phyloP scores from a whole-genome alignment of 2,888 invertebrate species.

The Agrilus biguttatus region DNA sequence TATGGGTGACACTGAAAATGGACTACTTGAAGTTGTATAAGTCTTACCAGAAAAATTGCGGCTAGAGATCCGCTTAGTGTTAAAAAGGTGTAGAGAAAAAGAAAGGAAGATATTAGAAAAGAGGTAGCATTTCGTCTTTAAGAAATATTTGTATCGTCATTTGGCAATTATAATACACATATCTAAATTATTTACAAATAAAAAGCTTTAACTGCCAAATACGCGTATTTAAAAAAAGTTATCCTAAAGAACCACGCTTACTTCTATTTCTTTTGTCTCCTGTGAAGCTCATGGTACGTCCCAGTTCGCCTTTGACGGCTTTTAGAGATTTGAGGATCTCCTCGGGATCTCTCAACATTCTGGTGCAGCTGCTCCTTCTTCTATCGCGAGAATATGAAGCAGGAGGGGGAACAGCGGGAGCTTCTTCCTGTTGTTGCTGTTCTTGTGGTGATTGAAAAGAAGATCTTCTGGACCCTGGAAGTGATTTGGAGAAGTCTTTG shows the following conservation, averaged over 20 bases:
- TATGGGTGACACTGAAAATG: no score
- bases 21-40: constrained; percentile 12
- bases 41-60: constrained; percentile 24
- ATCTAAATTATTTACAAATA: neutral
- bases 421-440: constrained; percentile 36
- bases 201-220: neutral
- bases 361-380: constrained; percentile 66
- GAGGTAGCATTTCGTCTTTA: neutral
- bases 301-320: constrained; percentile 68
- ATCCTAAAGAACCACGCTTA: constrained; percentile 16
- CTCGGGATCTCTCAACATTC: constrained; percentile 61
- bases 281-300: constrained; percentile 67
- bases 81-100: constrained; percentile 22
- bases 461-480: constrained; percentile 72
- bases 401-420: constrained; percentile 36
- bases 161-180: no score
- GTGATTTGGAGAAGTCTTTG: constrained; percentile 72
- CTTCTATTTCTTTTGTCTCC: constrained; percentile 46
- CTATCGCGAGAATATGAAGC: constrained; percentile 49
- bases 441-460: constrained; percentile 60
- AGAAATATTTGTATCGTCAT: neutral
- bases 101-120: constrained; percentile 12
- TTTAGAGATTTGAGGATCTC: constrained; percentile 70
- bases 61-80: constrained; percentile 28
- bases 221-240: neutral